A percentile compares a stretch with the other conserved stretches of the same genome.
Evolutionary conservation across 2,113 vertebrate species (phyloP).

Genomic region (Vombatus ursinus): DNA sequence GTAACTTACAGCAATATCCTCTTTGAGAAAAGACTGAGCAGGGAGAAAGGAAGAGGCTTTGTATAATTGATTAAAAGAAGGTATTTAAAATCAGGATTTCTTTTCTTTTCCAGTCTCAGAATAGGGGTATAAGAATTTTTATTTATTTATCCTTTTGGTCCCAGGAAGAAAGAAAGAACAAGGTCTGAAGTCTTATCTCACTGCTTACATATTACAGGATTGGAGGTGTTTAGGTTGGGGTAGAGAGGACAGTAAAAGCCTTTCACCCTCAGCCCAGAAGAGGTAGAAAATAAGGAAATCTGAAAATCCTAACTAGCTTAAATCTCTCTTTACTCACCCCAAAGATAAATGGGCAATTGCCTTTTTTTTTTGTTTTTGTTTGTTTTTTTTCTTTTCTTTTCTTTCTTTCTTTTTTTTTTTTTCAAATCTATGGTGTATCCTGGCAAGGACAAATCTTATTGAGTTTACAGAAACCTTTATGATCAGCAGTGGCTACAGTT

Average conservation of each 20-base stretch:
- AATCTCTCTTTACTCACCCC: slow-evolving; percentile 29
- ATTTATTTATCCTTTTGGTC: background rate
- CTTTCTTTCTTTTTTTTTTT: too few relatives aligned
- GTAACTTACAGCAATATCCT: background rate
- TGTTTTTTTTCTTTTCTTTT: too few relatives aligned
- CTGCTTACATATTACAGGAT: background rate
- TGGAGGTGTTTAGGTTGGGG: background rate
- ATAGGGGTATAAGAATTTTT: background rate
- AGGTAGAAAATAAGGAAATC: slow-evolving; percentile 17
- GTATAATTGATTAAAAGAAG: background rate
- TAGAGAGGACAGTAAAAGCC: background rate
- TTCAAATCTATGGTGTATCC: slow-evolving; percentile 33
- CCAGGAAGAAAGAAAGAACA: background rate
- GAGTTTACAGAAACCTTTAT: slow-evolving; percentile 69
- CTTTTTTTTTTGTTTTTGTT: slow-evolving; percentile 8
- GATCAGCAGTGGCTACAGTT: slow-evolving; percentile 61
- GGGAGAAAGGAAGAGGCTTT: background rate
- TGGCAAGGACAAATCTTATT: slow-evolving; percentile 68
- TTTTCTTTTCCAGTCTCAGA: background rate
- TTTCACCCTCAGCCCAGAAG: background rate
- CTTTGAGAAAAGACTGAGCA: background rate
- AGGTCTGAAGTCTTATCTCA: background rate
- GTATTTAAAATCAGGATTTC: background rate
- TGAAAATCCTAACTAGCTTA: slow-evolving; percentile 48
- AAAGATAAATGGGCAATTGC: background rate